Conservation (phyloP, 2,113 vertebrate genomes). For the Mesitornis unicolor region DNA sequence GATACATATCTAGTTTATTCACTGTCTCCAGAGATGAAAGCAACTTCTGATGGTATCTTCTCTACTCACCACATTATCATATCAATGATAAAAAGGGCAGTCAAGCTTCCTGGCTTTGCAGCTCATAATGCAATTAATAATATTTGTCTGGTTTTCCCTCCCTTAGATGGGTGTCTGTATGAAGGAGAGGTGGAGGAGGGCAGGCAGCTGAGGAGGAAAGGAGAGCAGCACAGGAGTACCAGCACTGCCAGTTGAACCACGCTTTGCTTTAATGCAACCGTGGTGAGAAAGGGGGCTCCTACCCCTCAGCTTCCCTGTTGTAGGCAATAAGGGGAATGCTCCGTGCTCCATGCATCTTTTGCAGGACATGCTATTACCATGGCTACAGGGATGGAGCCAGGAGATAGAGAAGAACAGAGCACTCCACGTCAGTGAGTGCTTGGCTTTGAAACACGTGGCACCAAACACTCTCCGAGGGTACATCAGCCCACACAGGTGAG, state of each 20-base stretch:
- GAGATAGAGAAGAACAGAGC: background rate
- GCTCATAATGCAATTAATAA: background rate
- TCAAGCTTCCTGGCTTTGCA: background rate
- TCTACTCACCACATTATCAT: background rate
- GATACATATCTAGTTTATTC: constrained; percentile 23
- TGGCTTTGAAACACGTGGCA: fast-evolving
- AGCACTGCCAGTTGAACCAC: fast-evolving
- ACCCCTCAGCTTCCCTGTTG: background rate
- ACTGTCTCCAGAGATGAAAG: constrained; percentile 44
- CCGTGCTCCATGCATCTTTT: fast-evolving
- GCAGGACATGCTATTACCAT: background rate
- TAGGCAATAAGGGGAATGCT: fast-evolving
- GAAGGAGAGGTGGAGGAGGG: background rate
- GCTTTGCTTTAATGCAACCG: fast-evolving
- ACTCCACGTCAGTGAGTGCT: fast-evolving
- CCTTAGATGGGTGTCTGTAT: background rate
- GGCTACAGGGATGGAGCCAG: background rate
- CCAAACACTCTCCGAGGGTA: fast-evolving
- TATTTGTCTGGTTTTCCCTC: background rate
- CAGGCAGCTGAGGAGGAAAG: background rate
- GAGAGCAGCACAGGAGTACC: background rate
- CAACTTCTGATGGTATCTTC: constrained; percentile 11
- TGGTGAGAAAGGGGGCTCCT: background rate
- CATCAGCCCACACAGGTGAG: background rate
- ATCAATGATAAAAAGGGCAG: constrained; percentile 10